A percentile compares a stretch with the other conserved stretches of the same genome.
These are phyloP conservation scores for Mirounga angustirostris DNA, from an alignment of 2,113 vertebrate genomes.

Conservation along the genomic window DNA sequence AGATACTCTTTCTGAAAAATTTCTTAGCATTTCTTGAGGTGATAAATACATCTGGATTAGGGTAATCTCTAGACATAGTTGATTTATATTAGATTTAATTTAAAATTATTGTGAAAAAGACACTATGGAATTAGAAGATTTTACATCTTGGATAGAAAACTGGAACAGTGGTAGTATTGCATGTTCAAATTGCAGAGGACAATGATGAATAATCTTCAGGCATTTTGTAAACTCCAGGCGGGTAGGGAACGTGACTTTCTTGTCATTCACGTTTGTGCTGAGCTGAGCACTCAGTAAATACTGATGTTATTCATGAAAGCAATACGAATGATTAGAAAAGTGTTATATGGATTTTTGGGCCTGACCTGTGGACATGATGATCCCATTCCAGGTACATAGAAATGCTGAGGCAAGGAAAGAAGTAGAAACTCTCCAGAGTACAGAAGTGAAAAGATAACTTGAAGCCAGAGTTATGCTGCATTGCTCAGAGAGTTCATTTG, in stretches of 20 bases:
- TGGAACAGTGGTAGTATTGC: not conserved
- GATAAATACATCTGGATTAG: not conserved
- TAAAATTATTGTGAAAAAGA: conserved; percentile 14
- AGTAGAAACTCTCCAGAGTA: not conserved
- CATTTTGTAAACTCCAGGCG: not conserved
- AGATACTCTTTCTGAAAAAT: conserved; percentile 24
- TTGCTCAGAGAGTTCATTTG: not conserved
- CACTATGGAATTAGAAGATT: not conserved
- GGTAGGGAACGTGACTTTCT: not conserved
- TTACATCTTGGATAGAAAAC: not conserved
- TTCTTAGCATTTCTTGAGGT: not conserved
- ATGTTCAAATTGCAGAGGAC: not conserved
- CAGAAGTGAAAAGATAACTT: not conserved
- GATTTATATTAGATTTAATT: not conserved
- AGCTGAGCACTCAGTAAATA: not conserved
- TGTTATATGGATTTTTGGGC: not conserved
- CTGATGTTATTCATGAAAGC: not conserved
- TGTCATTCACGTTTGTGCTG: not conserved
- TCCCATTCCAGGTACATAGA: not conserved
- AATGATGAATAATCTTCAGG: not conserved
- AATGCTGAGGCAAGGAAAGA: not conserved
- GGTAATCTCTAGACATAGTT: not conserved
- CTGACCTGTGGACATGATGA: not conserved
- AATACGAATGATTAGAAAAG: not conserved
- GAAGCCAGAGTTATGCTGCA: not conserved